These are phyloP conservation scores for Drosophila mauritiana DNA, from an alignment of 1,140 invertebrate species.

Conservation along the genomic window DNA sequence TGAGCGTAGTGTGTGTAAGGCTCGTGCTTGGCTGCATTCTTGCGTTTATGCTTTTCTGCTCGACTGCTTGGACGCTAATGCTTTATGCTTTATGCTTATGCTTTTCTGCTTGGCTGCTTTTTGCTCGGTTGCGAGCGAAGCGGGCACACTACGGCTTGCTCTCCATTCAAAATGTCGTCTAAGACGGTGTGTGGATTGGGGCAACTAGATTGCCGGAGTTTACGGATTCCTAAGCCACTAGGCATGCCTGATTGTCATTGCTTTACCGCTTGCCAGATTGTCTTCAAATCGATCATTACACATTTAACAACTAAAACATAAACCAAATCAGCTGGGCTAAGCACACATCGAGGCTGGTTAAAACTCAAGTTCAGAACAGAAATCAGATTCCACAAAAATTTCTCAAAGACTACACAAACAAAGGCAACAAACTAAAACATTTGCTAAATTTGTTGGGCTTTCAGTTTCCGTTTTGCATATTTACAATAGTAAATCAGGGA, in stretches of 20 bases:
- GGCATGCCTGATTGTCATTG: slow-evolving; percentile 34
- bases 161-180: slow-evolving; percentile 36
- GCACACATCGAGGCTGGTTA: slow-evolving; percentile 50
- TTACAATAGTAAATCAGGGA: slow-evolving; percentile 30
- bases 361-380: slow-evolving; percentile 48
- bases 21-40: slow-evolving; percentile 21
- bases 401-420: slow-evolving; percentile 47
- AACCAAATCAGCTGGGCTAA: slow-evolving; percentile 43
- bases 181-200: slow-evolving; percentile 22
- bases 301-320: slow-evolving; percentile 44
- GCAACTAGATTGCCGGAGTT: slow-evolving; percentile 29
- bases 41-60: slow-evolving; percentile 7
- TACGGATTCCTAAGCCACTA: slow-evolving; percentile 37
- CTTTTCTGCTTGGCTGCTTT: slow-evolving; percentile 8
- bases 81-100: slow-evolving; percentile 5
- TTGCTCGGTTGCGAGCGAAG: slow-evolving; percentile 32
- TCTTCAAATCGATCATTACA: slow-evolving; percentile 8
- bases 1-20: slow-evolving; percentile 49
- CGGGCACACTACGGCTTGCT: slow-evolving; percentile 45
- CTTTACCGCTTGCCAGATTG: slow-evolving; percentile 33
- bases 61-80: slow-evolving; percentile 9
- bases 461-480: slow-evolving; percentile 26
- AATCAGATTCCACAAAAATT: slow-evolving; percentile 26
- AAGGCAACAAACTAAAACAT: slow-evolving; percentile 48
- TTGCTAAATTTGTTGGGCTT: slow-evolving; percentile 39